These are phyloP conservation scores for Hylaeus anthracinus DNA, from an alignment of 1,140 invertebrate species.

Conservation along the genomic window DNA sequence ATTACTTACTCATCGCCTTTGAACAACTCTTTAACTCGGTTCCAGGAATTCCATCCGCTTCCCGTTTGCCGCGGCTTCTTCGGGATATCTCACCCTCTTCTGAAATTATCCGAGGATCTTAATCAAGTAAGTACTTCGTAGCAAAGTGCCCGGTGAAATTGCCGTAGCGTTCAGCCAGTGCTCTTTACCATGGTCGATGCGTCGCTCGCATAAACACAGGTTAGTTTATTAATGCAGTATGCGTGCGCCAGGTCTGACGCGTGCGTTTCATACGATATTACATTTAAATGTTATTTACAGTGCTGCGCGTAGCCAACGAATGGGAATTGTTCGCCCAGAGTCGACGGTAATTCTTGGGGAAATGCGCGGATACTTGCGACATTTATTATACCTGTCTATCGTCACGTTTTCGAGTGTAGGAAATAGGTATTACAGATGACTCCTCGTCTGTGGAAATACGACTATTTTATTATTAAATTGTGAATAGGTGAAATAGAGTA, in stretches of 20 bases:
- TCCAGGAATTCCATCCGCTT: slow-evolving; percentile 16
- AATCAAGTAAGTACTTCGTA: slow-evolving; percentile 58
- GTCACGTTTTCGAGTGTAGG: too few species aligned
- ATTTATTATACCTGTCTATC: too few species aligned
- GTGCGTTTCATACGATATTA: neutral
- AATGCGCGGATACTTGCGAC: too few species aligned
- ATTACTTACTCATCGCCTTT: slow-evolving; percentile 25
- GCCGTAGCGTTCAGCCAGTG: slow-evolving; percentile 19
- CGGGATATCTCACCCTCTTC: neutral
- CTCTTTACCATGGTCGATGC: slow-evolving; percentile 19
- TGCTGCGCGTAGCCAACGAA: neutral
- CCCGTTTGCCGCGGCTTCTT: neutral
- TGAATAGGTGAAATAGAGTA: too few species aligned
- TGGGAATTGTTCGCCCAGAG: neutral
- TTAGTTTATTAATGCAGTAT: slow-evolving; percentile 19
- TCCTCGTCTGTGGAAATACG: too few species aligned
- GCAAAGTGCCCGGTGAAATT: slow-evolving; percentile 43
- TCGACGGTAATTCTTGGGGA: neutral
- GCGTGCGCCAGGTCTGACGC: neutral
- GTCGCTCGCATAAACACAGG: neutral
- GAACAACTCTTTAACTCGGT: slow-evolving; percentile 32
- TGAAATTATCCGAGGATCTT: slow-evolving; percentile 61
- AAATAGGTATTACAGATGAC: too few species aligned
- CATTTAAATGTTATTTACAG: neutral
- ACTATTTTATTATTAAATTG: too few species aligned